Base-by-base conservation (phyloP, 1,140 invertebrate species). In the Sitobion miscanthi region DNA sequence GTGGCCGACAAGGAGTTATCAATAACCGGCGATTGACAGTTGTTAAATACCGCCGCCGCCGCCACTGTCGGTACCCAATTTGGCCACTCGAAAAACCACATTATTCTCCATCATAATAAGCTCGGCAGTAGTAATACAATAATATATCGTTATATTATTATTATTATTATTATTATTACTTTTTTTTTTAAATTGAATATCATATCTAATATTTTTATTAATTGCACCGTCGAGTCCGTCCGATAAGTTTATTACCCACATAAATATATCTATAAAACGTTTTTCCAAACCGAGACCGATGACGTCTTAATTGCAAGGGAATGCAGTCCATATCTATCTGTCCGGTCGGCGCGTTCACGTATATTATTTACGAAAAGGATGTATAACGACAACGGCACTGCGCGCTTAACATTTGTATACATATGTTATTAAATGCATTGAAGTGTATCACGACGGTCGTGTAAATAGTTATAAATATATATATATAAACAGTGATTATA, bases 261-360 rank as follows among this genome's bases (percentile, higher is more conserved):
- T 49, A 77, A 77, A 77, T 91, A 91, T 49, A 49, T 35, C 30
- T 83, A 49, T 82, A 47, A 45, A n/a, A 52, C 17, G 69, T 83
- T 92, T 83, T 92, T 49, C 90, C n/a, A 23, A 90, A 90, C 89
- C 23, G 21, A 62, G 38, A 89, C 91, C 91, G 77, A 54, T 93
- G 91, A 93, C 91, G 91, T 54, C 91, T 93, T 93, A 93, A 93
- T 93, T 93, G 82, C 77, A 38, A 83, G 82, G 52, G 91, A 93
- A 93, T 93, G 91, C 82, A 42, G 91, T 93, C 47, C 35, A 89
- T 35, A 87, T 87, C 45, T 49, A 49, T 87, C 23, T 87, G 87
- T 88, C 47, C 49, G 20, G 87, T 88, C 47, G n/a, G n/a, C 45
- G 86, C 25, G n/a, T 69, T 69, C 3, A 1, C 62, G 52, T 54